phyloP scores from a whole-genome alignment of 2,797 vertebrate genomes.

The Acanthopagrus latus region DNA sequence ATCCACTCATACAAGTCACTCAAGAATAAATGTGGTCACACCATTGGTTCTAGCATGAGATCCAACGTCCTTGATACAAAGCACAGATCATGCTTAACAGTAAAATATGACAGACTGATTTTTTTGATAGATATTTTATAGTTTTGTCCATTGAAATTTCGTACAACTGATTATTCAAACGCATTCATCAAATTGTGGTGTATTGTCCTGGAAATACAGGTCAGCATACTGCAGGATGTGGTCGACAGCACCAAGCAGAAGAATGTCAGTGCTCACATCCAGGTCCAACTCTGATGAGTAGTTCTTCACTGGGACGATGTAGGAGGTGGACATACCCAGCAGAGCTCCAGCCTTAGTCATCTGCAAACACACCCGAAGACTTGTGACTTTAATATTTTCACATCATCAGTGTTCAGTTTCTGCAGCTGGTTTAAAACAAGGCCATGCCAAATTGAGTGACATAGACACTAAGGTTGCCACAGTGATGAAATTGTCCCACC shows the following conservation, averaged over 20 bases:
- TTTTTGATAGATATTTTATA: neutral
- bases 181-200: neutral
- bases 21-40: neutral
- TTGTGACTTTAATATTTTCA: neutral
- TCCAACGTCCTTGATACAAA: neutral
- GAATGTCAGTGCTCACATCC: conserved; percentile 80
- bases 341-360: conserved; percentile 79
- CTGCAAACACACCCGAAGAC: conserved; percentile 66
- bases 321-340: conserved; percentile 87
- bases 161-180: neutral
- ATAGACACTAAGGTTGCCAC: neutral
- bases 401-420: neutral
- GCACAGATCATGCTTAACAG: neutral
- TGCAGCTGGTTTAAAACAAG: neutral
- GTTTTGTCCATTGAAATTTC: neutral
- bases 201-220: conserved; percentile 79
- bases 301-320: conserved; percentile 89
- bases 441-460: neutral
- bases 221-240: conserved; percentile 86
- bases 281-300: conserved; percentile 84
- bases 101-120: neutral
- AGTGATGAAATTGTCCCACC: too few species aligned
- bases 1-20: too few species aligned
- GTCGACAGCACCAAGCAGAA: conserved; percentile 82
- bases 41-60: neutral